These are phyloP conservation scores for Diachrysia chrysitis DNA, from an alignment of 2,888 invertebrate genomes.

Conservation along the genomic window DNA sequence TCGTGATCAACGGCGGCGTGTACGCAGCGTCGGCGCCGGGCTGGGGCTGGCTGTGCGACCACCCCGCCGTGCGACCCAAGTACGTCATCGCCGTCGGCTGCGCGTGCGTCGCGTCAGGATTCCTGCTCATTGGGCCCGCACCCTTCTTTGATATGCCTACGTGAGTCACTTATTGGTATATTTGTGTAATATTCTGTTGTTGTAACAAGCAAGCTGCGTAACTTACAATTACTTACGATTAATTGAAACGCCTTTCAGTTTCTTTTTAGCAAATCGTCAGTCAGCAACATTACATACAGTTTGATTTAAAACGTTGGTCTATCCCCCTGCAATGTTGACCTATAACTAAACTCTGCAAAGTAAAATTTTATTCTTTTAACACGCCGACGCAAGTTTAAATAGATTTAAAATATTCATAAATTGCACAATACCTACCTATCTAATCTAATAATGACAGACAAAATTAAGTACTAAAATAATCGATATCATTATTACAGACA, in stretches of 20 bases:
- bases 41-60: slow-evolving; percentile 95
- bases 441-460: too few relatives aligned
- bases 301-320: background rate
- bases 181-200: background rate
- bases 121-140: slow-evolving; percentile 94
- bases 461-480: too few relatives aligned
- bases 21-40: slow-evolving; percentile 94
- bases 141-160: slow-evolving; percentile 92
- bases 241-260: background rate
- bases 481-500: slow-evolving; percentile 86
- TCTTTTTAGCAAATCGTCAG: background rate
- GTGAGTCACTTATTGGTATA: slow-evolving; percentile 75
- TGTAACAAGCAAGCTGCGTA: too few relatives aligned
- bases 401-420: too few relatives aligned
- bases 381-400: too few relatives aligned
- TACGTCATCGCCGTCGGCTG: slow-evolving; percentile 92
- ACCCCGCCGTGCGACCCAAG: slow-evolving; percentile 90
- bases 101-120: slow-evolving; percentile 91
- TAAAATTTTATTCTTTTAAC: too few relatives aligned
- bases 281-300: background rate
- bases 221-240: too few relatives aligned
- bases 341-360: too few relatives aligned
- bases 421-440: too few relatives aligned
- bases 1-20: slow-evolving; percentile 94
- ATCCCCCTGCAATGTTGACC: too few relatives aligned